Evolutionary conservation across 2,113 vertebrate genomes (phyloP), one percentile per base, ranked within the genome.

Genomic region (Brachypodius melanocephalos): DNA sequence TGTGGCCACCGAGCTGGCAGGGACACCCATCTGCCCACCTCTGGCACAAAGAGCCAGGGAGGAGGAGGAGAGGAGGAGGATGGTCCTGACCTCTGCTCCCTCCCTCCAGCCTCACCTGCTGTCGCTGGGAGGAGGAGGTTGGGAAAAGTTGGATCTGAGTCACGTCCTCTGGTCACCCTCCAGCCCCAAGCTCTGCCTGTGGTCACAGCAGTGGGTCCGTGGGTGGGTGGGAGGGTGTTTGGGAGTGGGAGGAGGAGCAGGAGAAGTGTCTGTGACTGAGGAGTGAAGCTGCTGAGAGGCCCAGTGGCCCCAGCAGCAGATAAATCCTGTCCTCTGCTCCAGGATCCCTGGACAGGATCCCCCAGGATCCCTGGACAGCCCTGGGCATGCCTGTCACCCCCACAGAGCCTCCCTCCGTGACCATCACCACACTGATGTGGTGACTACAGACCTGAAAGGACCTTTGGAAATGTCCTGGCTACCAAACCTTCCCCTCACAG

Each of bases 11-110:
- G 26, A 69, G 62, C 72, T 83, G 90, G 85, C 74, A 87, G 94
- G 89, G 93, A 82, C 80, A 40, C 96, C 98, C 98, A 98, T 98
- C 97, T 98, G 97, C 97, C 94, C 93, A 85, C 42, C 24, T 79
- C 29, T 87, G 73, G 76, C 61, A 83, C 82, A 65, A 87, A 79
- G 62, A 78, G 45, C 26, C 0, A 22, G 72, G 32, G 61, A 46
- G 67, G 69, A 80, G 67, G 74, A 77, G 61, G 46, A 49, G 43
- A 46, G 63, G 55, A 89, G 65, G 55, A 89, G 80, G 85, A 62
- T 54, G 90, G 68, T 61, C 17, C 17, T 62, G 69, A 28, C 18
- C 68, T 17, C 54, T 14, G 78, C 62, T 72, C 76, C 67, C 68
- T 21, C 12, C 38, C 4, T 4, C 29, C 19, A 0, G 5, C 18